Percentiles rank a stretch among this genome's conserved stretches.
Conservation (phyloP, 1,140 invertebrate species). For the Diabrotica virgifera region DNA sequence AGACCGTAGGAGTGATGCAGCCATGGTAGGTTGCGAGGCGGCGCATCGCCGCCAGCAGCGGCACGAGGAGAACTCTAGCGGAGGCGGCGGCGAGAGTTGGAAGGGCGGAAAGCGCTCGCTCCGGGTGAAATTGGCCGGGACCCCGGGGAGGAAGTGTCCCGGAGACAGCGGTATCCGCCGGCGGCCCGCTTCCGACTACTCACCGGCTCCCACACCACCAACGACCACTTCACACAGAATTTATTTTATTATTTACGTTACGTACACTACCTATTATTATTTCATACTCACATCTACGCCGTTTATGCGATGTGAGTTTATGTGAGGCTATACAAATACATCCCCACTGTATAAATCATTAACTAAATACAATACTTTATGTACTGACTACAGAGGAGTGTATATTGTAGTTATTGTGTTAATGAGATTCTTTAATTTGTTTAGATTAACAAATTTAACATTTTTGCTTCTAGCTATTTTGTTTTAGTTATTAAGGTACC, state of each 20-base stretch:
- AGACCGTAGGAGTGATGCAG: neutral
- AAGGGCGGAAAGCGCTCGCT: conserved; percentile 45
- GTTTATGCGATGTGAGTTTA: no score
- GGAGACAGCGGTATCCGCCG: conserved; percentile 51
- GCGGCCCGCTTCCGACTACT: conserved; percentile 46
- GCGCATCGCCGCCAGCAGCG: neutral
- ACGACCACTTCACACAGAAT: conserved; percentile 43
- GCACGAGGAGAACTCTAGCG: conserved; percentile 5
- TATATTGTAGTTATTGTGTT: no score
- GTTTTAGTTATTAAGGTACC: no score
- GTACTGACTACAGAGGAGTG: no score
- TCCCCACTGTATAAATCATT: no score
- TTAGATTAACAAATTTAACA: no score
- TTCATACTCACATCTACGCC: neutral
- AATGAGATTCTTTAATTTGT: no score
- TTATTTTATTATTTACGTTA: conserved; percentile 35
- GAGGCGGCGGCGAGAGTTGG: neutral
- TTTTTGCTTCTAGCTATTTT: no score
- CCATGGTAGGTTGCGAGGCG: neutral
- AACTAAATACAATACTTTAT: no score
- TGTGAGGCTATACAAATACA: no score
- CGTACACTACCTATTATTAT: neutral
- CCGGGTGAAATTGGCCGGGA: conserved; percentile 48
- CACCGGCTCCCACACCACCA: conserved; percentile 32
- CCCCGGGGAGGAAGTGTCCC: conserved; percentile 49